Conservation (phyloP, 2,888 invertebrate species). For the Hirudinaria manillensis region DNA sequence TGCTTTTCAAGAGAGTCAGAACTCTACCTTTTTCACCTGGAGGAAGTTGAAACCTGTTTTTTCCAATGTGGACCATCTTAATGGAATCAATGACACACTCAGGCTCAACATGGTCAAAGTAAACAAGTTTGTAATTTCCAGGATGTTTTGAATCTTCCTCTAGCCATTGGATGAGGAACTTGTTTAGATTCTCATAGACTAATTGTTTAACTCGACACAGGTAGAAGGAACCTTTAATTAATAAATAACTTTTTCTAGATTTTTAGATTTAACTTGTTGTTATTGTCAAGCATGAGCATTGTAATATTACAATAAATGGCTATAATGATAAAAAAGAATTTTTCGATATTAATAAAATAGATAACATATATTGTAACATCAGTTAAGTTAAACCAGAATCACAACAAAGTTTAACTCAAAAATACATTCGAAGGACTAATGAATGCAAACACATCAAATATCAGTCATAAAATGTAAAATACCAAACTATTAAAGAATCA, state of each 20-base stretch:
- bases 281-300: neutral
- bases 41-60: neutral
- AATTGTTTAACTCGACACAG: conserved; percentile 35
- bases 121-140: conserved; percentile 27
- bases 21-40: conserved; percentile 22
- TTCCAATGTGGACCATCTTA: neutral
- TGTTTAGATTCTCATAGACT: conserved; percentile 32
- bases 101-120: conserved; percentile 21
- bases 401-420: too few species aligned
- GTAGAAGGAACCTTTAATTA: conserved; percentile 36
- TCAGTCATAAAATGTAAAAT: too few species aligned
- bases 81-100: conserved; percentile 28
- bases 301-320: too few species aligned
- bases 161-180: conserved; percentile 36
- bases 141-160: conserved; percentile 29
- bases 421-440: too few species aligned
- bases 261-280: conserved; percentile 5
- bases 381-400: too few species aligned
- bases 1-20: conserved; percentile 10
- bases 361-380: too few species aligned
- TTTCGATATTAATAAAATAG: too few species aligned
- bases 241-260: neutral
- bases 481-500: too few species aligned
- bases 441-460: too few species aligned
- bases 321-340: too few species aligned